phyloP scores from a whole-genome alignment of 37 sponge, comb jelly and placozoan genomes.

The Beroe ovata region DNA sequence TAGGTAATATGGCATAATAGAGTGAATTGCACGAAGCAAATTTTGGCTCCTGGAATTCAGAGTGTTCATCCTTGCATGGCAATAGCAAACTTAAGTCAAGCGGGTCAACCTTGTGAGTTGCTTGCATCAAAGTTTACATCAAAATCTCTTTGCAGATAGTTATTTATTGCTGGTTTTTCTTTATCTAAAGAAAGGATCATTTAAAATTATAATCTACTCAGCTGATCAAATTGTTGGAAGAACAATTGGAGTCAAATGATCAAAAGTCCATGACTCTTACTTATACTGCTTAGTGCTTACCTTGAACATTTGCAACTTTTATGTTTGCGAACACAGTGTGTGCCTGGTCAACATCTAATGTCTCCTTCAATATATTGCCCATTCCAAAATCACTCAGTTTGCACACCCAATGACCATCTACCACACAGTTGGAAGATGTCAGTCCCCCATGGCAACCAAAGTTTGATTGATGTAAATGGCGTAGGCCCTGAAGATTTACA shows the following conservation, averaged over 20 bases:
- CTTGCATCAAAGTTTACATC: too few species aligned
- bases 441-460: conserved; percentile 38
- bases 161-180: not conserved
- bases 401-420: conserved; percentile 57
- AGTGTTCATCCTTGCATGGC: too few species aligned
- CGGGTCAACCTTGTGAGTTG: too few species aligned
- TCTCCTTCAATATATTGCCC: not conserved
- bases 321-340: not conserved
- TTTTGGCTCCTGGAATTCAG: too few species aligned
- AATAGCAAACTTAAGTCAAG: too few species aligned
- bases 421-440: conserved; percentile 15
- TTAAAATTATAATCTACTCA: too few species aligned
- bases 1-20: too few species aligned
- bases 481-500: conserved; percentile 15
- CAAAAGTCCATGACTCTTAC: too few species aligned
- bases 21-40: too few species aligned
- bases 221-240: too few species aligned
- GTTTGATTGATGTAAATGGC: not conserved
- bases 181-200: not conserved
- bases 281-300: too few species aligned
- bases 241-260: too few species aligned
- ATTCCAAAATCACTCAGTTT: conserved; percentile 52
- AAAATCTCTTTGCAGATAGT: not conserved
- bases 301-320: not conserved
- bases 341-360: not conserved